Percentiles rank a stretch among this genome's conserved stretches.
These are phyloP conservation scores for Agrotis exclamationis DNA, from an alignment of 2,888 invertebrate genomes.

Conservation along the genomic window DNA sequence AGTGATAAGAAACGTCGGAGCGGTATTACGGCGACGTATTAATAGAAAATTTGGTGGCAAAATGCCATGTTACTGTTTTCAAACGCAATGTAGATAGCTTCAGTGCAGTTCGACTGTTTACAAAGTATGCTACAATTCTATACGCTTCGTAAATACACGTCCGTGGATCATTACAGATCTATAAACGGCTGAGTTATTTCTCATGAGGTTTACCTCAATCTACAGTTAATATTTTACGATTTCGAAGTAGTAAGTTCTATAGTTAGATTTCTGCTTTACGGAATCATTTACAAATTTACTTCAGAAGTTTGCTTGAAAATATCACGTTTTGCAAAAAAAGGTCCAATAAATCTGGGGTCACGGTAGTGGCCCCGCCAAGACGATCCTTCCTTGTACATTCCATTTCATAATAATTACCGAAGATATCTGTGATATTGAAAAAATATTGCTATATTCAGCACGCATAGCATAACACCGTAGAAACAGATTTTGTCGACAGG, in stretches of 20 bases:
- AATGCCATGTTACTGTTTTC: slow-evolving; percentile 41
- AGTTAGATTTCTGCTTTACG: background rate
- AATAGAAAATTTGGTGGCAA: slow-evolving; percentile 47
- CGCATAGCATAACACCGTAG: too few relatives aligned
- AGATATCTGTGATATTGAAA: too few relatives aligned
- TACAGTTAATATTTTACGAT: slow-evolving; percentile 22
- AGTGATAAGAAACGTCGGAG: slow-evolving; percentile 21
- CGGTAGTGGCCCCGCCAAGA: too few relatives aligned
- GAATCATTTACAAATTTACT: slow-evolving; percentile 1
- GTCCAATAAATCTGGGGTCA: too few relatives aligned
- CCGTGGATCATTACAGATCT: slow-evolving; percentile 19
- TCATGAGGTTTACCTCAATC: slow-evolving; percentile 21
- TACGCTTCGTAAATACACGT: slow-evolving; percentile 28
- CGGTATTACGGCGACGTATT: slow-evolving; percentile 22
- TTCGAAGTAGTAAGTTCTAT: background rate
- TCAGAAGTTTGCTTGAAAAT: background rate
- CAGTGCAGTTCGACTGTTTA: slow-evolving; percentile 38
- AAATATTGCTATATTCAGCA: too few relatives aligned
- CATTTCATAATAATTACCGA: too few relatives aligned
- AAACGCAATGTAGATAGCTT: slow-evolving; percentile 39
- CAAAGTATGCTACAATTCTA: slow-evolving; percentile 21
- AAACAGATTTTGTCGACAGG: too few relatives aligned
- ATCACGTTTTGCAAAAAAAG: background rate
- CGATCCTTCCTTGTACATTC: too few relatives aligned
- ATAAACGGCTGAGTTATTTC: slow-evolving; percentile 26